A percentile compares a stretch with the other conserved stretches of the same genome.
phyloP scores from a whole-genome alignment of 1,140 invertebrate genomes.

The Drosophila carrolli region DNA sequence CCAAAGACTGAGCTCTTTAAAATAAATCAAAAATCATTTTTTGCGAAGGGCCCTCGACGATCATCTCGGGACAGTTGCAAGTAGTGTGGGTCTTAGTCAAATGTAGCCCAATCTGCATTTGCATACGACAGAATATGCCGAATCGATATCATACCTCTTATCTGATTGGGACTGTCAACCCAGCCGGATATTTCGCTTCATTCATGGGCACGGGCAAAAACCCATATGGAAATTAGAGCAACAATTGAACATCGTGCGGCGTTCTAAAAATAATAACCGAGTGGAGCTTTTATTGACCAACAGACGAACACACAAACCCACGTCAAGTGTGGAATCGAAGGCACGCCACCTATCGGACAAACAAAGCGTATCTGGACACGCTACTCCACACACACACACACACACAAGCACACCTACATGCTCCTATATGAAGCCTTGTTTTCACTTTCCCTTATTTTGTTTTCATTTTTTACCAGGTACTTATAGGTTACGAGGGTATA shows the following conservation, averaged over 20 bases:
- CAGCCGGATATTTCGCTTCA: constrained; percentile 33
- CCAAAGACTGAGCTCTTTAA: constrained; percentile 30
- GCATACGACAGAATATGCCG: constrained; percentile 17
- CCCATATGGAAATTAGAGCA: constrained; percentile 46
- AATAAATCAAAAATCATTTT: constrained; percentile 80
- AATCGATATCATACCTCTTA: constrained; percentile 35
- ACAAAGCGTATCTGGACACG: constrained; percentile 62
- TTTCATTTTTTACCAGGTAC: constrained; percentile 26
- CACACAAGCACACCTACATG: constrained; percentile 18
- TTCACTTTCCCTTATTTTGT: constrained; percentile 44
- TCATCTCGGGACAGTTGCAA: constrained; percentile 6
- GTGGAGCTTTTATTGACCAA: constrained; percentile 28
- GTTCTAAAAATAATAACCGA: constrained; percentile 52
- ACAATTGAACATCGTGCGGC: constrained; percentile 39
- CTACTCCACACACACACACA: constrained; percentile 48
- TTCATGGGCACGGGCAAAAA: constrained; percentile 42
- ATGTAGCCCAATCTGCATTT: constrained; percentile 25
- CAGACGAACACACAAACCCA: constrained; percentile 16
- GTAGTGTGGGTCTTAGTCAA: constrained; percentile 15
- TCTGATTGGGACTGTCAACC: constrained; percentile 45
- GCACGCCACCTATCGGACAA: constrained; percentile 60
- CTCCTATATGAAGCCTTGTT: constrained; percentile 13
- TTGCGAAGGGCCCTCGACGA: constrained; percentile 36
- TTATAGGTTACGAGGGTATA: constrained; percentile 2
- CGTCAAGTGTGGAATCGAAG: neutral